A percentile compares a stretch with the other conserved stretches of the same genome.
These are phyloP conservation scores for Adineta ricciae DNA, from an alignment of 2,888 invertebrate genomes.

Conservation along the genomic window DNA sequence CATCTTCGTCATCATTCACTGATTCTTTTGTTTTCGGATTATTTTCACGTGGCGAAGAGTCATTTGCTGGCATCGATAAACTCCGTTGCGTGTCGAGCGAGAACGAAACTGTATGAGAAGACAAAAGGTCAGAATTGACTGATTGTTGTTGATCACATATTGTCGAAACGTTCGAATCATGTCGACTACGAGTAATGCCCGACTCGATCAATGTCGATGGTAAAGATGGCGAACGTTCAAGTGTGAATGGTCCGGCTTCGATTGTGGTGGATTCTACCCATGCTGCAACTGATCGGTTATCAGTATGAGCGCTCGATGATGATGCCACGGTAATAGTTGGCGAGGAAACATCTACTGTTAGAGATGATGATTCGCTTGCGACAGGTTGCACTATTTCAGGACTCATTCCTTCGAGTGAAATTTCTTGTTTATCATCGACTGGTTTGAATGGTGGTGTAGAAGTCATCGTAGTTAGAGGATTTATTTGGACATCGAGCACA, in stretches of 20 bases:
- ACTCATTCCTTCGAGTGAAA: not conserved
- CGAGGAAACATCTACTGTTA: not conserved
- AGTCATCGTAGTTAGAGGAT: not conserved
- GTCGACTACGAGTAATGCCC: not conserved
- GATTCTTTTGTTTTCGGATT: not conserved
- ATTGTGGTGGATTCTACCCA: not conserved
- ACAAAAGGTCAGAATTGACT: not conserved
- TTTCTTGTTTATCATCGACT: not conserved
- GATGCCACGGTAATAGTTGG: not conserved
- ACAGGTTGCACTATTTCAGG: not conserved
- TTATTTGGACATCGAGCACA: not conserved
- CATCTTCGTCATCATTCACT: not conserved
- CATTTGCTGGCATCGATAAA: not conserved
- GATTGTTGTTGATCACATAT: not conserved
- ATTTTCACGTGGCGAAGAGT: not conserved
- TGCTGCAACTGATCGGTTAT: not conserved
- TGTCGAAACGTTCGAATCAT: not conserved
- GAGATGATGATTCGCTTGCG: not conserved
- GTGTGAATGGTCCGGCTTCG: not conserved
- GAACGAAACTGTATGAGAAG: not conserved
- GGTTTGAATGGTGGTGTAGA: not conserved
- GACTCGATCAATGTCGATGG: not conserved
- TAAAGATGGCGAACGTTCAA: constrained; percentile 1
- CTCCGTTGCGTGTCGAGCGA: not conserved
- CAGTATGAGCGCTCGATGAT: not conserved